phyloP scores from a whole-genome alignment of 2,888 invertebrate species.

The Eristalinus sepulchralis region DNA sequence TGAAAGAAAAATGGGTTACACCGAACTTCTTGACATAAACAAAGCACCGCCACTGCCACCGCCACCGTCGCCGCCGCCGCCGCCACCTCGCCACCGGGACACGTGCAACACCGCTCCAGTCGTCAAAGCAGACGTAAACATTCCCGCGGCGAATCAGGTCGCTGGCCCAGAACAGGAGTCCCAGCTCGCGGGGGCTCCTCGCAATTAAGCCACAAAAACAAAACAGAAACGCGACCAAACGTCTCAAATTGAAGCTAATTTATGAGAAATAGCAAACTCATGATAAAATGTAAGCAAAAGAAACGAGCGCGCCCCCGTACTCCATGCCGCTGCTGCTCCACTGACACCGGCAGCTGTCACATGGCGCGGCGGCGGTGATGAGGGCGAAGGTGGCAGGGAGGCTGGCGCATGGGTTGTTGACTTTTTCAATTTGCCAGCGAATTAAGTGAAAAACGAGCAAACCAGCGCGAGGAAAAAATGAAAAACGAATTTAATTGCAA shows the following conservation, averaged over 20 bases:
- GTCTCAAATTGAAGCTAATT: constrained; percentile 47
- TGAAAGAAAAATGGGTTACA: constrained; percentile 42
- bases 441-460: constrained; percentile 8
- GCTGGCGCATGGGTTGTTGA: constrained; percentile 44
- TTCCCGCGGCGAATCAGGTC: constrained; percentile 49
- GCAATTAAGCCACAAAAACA: constrained; percentile 20
- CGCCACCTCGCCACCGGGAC: neutral
- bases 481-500: constrained; percentile 62
- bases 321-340: neutral
- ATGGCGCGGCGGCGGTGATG: too few species aligned
- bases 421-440: constrained; percentile 25
- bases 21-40: constrained; percentile 51
- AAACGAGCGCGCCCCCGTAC: neutral
- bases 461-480: constrained; percentile 16
- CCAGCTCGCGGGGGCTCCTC: neutral
- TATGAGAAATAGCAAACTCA: constrained; percentile 50
- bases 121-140: neutral
- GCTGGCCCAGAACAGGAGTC: constrained; percentile 37
- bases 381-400: neutral
- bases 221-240: constrained; percentile 1
- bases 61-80: constrained; percentile 1
- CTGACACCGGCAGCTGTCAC: neutral
- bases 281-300: constrained; percentile 20
- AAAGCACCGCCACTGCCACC: neutral
- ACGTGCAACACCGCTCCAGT: too few species aligned